Percentiles rank a stretch among this genome's conserved stretches.
phyloP scores from a whole-genome alignment of 1,140 invertebrate species.

The Orius laevigatus region DNA sequence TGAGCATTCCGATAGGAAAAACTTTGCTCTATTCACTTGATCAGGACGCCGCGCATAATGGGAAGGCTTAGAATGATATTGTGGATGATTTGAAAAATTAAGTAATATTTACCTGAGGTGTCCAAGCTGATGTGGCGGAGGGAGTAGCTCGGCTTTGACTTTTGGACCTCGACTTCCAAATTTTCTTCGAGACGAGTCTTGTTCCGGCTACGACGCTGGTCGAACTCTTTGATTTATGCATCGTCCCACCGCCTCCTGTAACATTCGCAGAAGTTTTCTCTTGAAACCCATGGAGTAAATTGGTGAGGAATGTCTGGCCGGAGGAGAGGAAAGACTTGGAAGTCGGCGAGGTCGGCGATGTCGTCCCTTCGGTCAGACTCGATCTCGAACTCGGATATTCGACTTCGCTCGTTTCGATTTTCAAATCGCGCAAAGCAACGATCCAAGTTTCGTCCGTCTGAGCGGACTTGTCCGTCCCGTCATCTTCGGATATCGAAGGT shows the following conservation, averaged over 20 bases:
- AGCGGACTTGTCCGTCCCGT: slow-evolving; percentile 50
- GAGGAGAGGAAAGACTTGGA: slow-evolving; percentile 26
- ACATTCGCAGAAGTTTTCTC: slow-evolving; percentile 15
- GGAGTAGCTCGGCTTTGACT: slow-evolving; percentile 46
- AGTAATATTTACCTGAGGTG: slow-evolving; percentile 33
- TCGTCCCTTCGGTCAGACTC: slow-evolving; percentile 32
- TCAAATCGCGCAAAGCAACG: slow-evolving; percentile 24
- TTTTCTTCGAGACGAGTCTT: slow-evolving; percentile 58
- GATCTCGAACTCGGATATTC: slow-evolving; percentile 23
- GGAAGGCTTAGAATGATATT: too few species aligned
- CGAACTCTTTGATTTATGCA: slow-evolving; percentile 77
- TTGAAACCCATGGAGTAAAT: slow-evolving; percentile 39
- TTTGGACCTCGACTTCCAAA: slow-evolving; percentile 64
- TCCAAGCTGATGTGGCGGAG: slow-evolving; percentile 41
- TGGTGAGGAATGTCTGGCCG: slow-evolving; percentile 46
- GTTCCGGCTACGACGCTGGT: slow-evolving; percentile 62
- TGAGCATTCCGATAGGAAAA: too few species aligned
- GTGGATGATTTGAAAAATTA: neutral
- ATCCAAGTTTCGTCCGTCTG: slow-evolving; percentile 62
- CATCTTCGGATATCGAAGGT: slow-evolving; percentile 51
- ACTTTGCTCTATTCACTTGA: too few species aligned
- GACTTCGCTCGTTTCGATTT: slow-evolving; percentile 25
- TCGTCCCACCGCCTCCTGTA: slow-evolving; percentile 33
- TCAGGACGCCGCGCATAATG: too few species aligned
- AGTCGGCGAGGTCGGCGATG: slow-evolving; percentile 28